phyloP scores from a whole-genome alignment of 2,797 vertebrate species.

The Melanotaenia nigrans region DNA sequence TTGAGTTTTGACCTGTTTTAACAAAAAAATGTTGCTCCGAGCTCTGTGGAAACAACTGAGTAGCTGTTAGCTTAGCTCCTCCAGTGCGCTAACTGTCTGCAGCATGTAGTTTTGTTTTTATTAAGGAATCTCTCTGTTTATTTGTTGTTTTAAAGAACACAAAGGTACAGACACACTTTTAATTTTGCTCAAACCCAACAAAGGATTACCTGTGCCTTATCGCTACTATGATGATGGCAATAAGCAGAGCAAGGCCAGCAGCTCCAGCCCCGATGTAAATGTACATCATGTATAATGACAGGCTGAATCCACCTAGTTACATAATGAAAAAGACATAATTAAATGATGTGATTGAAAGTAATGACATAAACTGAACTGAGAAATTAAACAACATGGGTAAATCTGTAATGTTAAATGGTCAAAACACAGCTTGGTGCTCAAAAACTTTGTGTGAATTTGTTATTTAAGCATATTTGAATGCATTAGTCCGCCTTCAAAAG shows the following conservation, averaged over 20 bases:
- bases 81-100: background rate
- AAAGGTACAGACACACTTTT: background rate
- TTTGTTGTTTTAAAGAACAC: background rate
- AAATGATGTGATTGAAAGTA: background rate
- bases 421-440: background rate
- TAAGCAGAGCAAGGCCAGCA: slow-evolving; percentile 65
- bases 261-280: slow-evolving; percentile 75
- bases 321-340: slow-evolving; percentile 3
- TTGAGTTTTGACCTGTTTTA: background rate
- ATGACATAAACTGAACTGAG: background rate
- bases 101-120: background rate
- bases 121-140: background rate
- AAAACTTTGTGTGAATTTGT: slow-evolving; percentile 14
- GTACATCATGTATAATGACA: slow-evolving; percentile 68
- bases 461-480: slow-evolving; percentile 19
- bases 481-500: background rate
- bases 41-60: background rate
- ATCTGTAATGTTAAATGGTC: background rate
- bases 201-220: slow-evolving; percentile 71
- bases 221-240: slow-evolving; percentile 57
- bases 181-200: background rate
- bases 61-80: background rate
- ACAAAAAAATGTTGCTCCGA: background rate
- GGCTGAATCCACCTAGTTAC: slow-evolving; percentile 66
- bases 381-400: background rate